phyloP scores from a whole-genome alignment of 1,140 invertebrate genomes.

The Charaxes varanes region DNA sequence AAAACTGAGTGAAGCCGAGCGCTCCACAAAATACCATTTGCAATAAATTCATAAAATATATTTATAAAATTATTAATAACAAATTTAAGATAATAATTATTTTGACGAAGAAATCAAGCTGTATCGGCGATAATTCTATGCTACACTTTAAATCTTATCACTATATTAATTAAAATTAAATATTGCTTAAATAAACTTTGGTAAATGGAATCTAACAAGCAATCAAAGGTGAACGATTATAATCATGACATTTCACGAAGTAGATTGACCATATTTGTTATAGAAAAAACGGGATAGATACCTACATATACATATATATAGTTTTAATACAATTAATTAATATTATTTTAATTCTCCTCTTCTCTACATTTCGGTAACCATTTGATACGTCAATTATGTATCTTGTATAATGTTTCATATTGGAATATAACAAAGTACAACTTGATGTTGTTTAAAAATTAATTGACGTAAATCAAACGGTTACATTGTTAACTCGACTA shows the following conservation, averaged over 20 bases:
- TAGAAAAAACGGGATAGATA: constrained; percentile 46
- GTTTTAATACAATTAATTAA: constrained; percentile 35
- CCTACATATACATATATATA: constrained; percentile 25
- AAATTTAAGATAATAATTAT: constrained; percentile 1
- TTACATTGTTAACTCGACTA: constrained; percentile 35
- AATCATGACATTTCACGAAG: constrained; percentile 22
- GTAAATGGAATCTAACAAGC: constrained; percentile 31
- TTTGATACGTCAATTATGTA: constrained; percentile 43
- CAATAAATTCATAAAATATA: constrained; percentile 9
- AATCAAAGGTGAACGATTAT: constrained; percentile 7
- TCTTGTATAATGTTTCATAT: constrained; percentile 2
- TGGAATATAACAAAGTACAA: background rate
- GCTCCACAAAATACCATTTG: constrained; percentile 5
- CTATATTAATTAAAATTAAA: constrained; percentile 48
- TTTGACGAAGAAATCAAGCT: constrained; percentile 9
- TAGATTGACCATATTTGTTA: constrained; percentile 40
- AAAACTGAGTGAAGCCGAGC: constrained; percentile 23
- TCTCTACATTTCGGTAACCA: constrained; percentile 41
- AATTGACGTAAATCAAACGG: constrained; percentile 50
- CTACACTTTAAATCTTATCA: constrained; percentile 32
- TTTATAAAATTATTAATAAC: background rate
- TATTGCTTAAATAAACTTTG: constrained; percentile 32
- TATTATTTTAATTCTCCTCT: constrained; percentile 24
- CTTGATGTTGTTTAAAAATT: constrained; percentile 21
- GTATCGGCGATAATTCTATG: constrained; percentile 6